These are phyloP conservation scores for Catagonus wagneri DNA, from an alignment of 2,113 vertebrate species.

Conservation along the genomic window DNA sequence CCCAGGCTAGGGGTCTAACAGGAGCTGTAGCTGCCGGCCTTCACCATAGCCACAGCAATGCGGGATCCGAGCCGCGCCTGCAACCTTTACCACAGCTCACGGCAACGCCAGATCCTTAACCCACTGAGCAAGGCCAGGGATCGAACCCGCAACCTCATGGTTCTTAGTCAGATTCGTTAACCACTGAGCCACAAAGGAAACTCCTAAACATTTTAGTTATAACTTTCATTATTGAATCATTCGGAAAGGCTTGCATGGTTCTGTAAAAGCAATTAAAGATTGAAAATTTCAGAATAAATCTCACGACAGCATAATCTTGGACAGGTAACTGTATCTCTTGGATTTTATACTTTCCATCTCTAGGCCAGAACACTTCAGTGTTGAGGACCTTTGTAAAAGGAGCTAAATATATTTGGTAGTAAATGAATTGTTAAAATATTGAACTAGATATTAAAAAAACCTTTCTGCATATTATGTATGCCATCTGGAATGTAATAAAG, in stretches of 20 bases:
- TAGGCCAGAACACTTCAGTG: background rate
- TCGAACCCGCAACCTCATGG: too few relatives aligned
- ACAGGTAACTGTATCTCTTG: background rate
- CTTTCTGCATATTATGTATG: background rate
- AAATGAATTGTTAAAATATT: background rate
- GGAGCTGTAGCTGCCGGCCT: too few relatives aligned
- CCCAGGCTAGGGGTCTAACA: too few relatives aligned
- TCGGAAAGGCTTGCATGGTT: background rate
- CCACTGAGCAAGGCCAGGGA: too few relatives aligned
- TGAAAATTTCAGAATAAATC: background rate
- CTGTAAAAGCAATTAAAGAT: conserved; percentile 23
- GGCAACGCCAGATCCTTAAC: too few relatives aligned
- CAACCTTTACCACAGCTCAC: too few relatives aligned
- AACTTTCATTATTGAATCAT: background rate
- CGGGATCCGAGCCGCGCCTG: too few relatives aligned
- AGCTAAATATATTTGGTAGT: background rate
- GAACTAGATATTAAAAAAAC: background rate
- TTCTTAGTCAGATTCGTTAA: too few relatives aligned
- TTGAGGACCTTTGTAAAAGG: conserved; percentile 20
- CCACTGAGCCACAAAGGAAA: too few relatives aligned
- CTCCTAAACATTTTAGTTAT: conserved; percentile 50
- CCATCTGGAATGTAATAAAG: conserved; percentile 18
- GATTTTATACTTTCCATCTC: background rate
- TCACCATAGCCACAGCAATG: too few relatives aligned
- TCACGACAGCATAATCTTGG: background rate